Percentiles rank a stretch among this genome's conserved stretches.
phyloP scores from a whole-genome alignment of 2,113 vertebrate species.

The Muscicapa adusta region DNA sequence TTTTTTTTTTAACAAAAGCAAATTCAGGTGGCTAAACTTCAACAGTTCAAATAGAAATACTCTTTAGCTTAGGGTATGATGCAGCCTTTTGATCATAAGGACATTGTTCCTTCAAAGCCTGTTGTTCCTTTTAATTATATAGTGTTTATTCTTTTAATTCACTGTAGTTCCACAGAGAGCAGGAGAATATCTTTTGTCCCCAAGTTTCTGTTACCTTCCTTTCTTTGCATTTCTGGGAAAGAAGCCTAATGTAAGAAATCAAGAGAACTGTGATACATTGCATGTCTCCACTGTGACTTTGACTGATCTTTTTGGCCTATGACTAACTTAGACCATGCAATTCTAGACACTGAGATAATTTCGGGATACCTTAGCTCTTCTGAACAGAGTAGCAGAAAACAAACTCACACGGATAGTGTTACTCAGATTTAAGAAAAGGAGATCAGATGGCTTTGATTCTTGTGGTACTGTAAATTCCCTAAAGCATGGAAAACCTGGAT shows the following conservation, averaged over 20 bases:
- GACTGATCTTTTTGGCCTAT: neutral
- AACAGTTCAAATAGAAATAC: neutral
- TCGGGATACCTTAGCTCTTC: neutral
- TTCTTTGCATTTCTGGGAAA: neutral
- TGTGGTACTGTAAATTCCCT: neutral
- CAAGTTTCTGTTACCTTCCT: neutral
- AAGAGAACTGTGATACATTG: neutral
- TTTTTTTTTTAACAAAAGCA: neutral
- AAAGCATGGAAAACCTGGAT: neutral
- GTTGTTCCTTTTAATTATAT: neutral
- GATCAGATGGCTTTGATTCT: neutral
- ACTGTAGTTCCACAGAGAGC: neutral
- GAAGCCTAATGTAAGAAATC: neutral
- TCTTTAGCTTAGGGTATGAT: neutral
- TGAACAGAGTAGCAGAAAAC: neutral
- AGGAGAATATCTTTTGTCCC: neutral
- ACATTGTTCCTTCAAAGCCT: neutral
- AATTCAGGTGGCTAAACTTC: neutral
- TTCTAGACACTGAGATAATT: neutral
- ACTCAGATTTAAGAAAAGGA: neutral
- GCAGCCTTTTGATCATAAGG: neutral
- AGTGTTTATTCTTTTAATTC: neutral
- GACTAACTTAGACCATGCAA: neutral
- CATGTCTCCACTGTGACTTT: neutral
- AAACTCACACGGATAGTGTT: neutral